These are phyloP conservation scores for Oenanthe melanoleuca DNA, from an alignment of 2,113 vertebrate species.

Conservation along the genomic window DNA sequence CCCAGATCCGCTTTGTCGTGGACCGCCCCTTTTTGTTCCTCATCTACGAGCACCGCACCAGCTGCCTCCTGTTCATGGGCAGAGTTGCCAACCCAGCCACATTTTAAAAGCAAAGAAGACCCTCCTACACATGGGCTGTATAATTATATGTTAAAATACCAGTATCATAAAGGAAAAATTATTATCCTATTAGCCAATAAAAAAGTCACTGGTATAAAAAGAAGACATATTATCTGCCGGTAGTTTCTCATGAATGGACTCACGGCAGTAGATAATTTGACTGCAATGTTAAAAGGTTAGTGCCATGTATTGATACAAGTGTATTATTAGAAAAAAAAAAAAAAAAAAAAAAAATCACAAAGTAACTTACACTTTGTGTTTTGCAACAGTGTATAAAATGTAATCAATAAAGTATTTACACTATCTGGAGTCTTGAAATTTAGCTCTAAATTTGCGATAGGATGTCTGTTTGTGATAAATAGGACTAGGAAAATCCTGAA, in stretches of 20 bases:
- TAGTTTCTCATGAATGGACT: constrained; percentile 1
- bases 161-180: constrained; percentile 16
- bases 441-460: background rate
- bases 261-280: constrained; percentile 10
- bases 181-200: background rate
- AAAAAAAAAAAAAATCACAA: background rate
- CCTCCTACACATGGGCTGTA: background rate
- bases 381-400: background rate
- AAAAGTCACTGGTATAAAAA: background rate
- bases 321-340: background rate
- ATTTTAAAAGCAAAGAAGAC: constrained; percentile 32
- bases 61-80: constrained; percentile 93
- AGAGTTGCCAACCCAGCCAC: constrained; percentile 87
- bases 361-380: background rate
- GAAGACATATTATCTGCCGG: background rate
- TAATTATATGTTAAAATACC: background rate
- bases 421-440: background rate
- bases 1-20: constrained; percentile 86
- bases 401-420: constrained; percentile 63
- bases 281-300: constrained; percentile 22
- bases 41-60: constrained; percentile 93
- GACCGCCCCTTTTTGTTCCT: constrained; percentile 94
- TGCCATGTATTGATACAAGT: background rate
- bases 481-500: background rate
- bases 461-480: background rate